Conservation (phyloP, 2,113 vertebrate species). For the Mesocricetus auratus region DNA sequence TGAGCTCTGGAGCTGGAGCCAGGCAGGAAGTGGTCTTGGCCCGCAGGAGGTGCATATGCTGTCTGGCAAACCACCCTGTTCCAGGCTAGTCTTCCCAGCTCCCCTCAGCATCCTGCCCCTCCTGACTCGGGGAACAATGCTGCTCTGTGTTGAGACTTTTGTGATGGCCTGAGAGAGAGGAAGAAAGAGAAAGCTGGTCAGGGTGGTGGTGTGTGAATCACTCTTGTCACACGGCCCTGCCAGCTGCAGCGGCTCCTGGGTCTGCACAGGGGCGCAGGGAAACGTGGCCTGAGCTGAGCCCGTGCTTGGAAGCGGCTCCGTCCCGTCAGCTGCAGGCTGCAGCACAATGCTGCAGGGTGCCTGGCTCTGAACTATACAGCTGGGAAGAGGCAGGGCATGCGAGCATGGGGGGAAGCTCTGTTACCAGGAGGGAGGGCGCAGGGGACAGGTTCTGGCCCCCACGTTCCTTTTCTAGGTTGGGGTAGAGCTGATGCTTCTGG, state of each 20-base stretch:
- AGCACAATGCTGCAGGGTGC: conserved; percentile 21
- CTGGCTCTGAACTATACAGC: background rate
- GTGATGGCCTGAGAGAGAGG: conserved; percentile 84
- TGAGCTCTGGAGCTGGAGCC: conserved; percentile 79
- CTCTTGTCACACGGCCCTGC: conserved; percentile 72
- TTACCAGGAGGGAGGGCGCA: background rate
- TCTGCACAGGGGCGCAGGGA: conserved; percentile 44
- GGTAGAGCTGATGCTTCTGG: background rate
- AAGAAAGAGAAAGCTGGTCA: conserved; percentile 65
- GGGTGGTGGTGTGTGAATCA: conserved; percentile 77
- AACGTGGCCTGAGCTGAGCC: conserved; percentile 32
- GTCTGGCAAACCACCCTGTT: conserved; percentile 84
- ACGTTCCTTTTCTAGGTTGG: background rate
- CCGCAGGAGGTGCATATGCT: conserved; percentile 76
- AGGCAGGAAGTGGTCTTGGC: conserved; percentile 85
- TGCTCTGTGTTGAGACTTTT: conserved; percentile 87
- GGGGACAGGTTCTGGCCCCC: background rate
- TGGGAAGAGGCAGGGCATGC: background rate
- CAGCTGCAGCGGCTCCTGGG: conserved; percentile 56
- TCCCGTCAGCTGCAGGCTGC: conserved; percentile 16
- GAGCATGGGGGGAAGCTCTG: background rate
- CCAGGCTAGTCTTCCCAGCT: conserved; percentile 80
- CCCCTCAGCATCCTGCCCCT: conserved; percentile 83
- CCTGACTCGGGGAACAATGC: conserved; percentile 86
- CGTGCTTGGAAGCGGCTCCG: background rate